phyloP scores from a whole-genome alignment of 2,113 vertebrate genomes.

The Odontesthes bonariensis region DNA sequence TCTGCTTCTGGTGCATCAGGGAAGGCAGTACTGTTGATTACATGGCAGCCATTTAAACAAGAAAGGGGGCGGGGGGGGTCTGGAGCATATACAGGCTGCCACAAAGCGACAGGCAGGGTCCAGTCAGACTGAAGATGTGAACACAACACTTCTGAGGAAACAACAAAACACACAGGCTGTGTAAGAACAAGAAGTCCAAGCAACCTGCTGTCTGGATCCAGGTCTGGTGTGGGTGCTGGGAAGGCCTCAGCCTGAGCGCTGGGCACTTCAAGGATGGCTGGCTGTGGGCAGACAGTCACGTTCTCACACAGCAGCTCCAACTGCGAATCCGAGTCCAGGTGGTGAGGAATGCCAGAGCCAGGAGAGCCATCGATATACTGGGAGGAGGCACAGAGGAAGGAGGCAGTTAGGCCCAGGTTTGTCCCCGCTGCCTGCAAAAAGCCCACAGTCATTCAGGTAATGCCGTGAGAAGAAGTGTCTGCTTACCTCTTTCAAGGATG shows the following conservation, averaged over 20 bases:
- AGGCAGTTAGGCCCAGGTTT: too few relatives aligned
- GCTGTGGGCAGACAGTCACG: constrained; percentile 42
- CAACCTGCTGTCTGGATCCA: constrained; percentile 45
- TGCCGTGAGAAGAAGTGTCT: background rate
- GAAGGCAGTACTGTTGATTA: too few relatives aligned
- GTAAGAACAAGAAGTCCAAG: background rate
- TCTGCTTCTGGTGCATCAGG: too few relatives aligned
- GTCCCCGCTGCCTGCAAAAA: too few relatives aligned
- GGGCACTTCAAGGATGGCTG: constrained; percentile 22
- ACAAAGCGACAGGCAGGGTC: too few relatives aligned
- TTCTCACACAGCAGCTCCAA: constrained; percentile 57
- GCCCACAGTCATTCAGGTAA: background rate
- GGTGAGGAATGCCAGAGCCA: constrained; percentile 46
- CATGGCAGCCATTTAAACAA: too few relatives aligned
- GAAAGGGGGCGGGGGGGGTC: too few relatives aligned
- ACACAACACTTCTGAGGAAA: too few relatives aligned
- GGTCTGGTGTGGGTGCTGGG: background rate
- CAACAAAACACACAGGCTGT: too few relatives aligned
- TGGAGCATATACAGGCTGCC: too few relatives aligned
- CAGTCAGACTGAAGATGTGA: too few relatives aligned
- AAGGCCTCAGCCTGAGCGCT: background rate
- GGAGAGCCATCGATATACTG: constrained; percentile 56
- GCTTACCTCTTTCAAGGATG: constrained; percentile 65
- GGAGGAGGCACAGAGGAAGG: background rate
- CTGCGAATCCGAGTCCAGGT: constrained; percentile 56